Evolutionary conservation across 1,140 invertebrate genomes (phyloP), one percentile per base, ranked within the genome.

Genomic region (Oncopodura yosiiana): DNA sequence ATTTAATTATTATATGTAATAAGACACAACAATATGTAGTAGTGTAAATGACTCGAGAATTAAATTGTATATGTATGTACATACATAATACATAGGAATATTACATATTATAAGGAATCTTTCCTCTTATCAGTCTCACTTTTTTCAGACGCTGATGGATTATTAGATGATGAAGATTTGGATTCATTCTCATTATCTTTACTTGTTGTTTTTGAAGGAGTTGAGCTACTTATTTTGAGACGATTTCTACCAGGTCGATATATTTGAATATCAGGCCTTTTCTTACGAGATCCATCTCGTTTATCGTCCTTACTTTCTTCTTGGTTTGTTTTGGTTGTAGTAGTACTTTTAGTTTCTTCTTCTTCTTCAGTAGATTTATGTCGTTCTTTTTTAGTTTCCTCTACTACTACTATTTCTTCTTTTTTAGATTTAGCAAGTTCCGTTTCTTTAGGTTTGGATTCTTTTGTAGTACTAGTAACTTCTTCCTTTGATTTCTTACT

Each of bases 401-500:
- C 46, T 12, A 38, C 46, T 4, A 19, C 8, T 29, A 48, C 39
- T 24, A 50, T 49, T 24, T 58, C 51, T 21, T 62, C 58, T 19
- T 63, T 56, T 48, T 66, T 36, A 18, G 63, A 58, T 53, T 64
- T 51, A 27, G 41, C 37, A 3, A 8, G 41, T 38, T n/a, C 54
- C 50, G 21, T 43, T 52, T 11, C 56, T 29, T 2, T 12, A 11
- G 26, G 44, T 29, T 26, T 21, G 3, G 30, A 36, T 21, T 73
- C 49, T 34, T 26, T 42, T 41, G 71, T 69, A 46, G 71, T 67
- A 16, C 67, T 57, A 11, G 55, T 50, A 11, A 54, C 60, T 30
- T 49, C 37, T 16, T 48, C 49, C 26, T 34, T 50, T 6, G 9
- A 9, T 52, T 16, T 44, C n/a, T 56, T 32, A 45, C 26, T 4